Base-by-base conservation (phyloP, 2,888 invertebrate genomes). In the Pheosia gnoma region DNA sequence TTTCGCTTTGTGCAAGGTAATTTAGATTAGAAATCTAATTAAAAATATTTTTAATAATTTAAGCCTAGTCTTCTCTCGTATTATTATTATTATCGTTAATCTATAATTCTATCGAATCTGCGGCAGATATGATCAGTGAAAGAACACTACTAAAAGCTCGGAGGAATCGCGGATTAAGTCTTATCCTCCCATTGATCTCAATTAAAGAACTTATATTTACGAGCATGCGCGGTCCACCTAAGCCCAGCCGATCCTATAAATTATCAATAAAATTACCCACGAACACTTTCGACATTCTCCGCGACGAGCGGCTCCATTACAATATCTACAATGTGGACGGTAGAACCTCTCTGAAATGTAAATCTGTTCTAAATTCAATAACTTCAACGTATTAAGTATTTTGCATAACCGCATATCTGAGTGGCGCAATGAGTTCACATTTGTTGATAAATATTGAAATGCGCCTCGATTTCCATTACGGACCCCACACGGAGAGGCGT, bases 391-490 rank as follows among this genome's bases (percentile, higher is more conserved):
- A 77, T 77, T 74, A 77, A 72, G 71, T 70, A 75, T 79, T 84
- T 81, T 82, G 80, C 84, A 84, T 88, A 84, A 80, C 73, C 77
- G 81, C 80, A 78, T 84, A 83, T 83, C 76, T 79, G 74, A 67
- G 68, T 69, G 71, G 74, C 63, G 78, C 81, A 81, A 84, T 81
- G 82, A 81, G 80, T 77, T 74, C 79, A 80, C 80, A 82, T 85
- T 85, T 85, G 83, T 86, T 84, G 86, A 87, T 90, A 90, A 90
- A 88, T 85, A 89, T 89, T 88, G 80, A 84, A 84, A 85, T 87
- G 83, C 72, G 80, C 81, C 71, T 77, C 78, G 81, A 78, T 81
- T 81, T 79, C 79, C 78, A 80, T 78, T 77, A 72, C 71, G 74
- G 91, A 88, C 91, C 91, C 89, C 91, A 91, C 91, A 89, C 86